Evolutionary conservation across 2,888 invertebrate genomes (phyloP).

Genomic region (Bembecia ichneumoniformis): DNA sequence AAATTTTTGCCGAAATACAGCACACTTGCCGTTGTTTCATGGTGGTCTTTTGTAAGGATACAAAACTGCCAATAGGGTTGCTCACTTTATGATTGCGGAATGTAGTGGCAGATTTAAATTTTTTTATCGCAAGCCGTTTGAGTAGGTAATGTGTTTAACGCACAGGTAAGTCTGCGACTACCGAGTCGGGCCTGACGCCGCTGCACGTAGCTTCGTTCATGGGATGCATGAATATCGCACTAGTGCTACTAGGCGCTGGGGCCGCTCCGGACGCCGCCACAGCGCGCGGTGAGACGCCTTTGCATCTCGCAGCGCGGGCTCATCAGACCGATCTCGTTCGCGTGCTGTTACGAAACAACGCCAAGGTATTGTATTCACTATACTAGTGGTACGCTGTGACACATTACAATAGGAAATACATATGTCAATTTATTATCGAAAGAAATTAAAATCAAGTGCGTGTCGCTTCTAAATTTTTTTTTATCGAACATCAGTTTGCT

Average conservation of each 20-base stretch:
- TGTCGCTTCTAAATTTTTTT: too few relatives aligned
- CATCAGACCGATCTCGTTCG: slow-evolving; percentile 95
- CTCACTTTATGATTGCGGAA: too few relatives aligned
- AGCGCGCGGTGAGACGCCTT: slow-evolving; percentile 90
- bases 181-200: slow-evolving; percentile 91
- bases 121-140: not conserved
- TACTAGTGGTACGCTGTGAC: too few relatives aligned
- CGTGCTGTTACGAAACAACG: slow-evolving; percentile 92
- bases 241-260: slow-evolving; percentile 66
- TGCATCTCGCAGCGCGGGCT: slow-evolving; percentile 91
- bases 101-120: too few relatives aligned
- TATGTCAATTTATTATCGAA: too few relatives aligned
- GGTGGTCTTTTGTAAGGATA: too few relatives aligned
- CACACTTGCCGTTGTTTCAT: too few relatives aligned
- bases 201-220: slow-evolving; percentile 98
- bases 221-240: slow-evolving; percentile 99
- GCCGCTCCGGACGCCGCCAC: slow-evolving; percentile 82
- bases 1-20: too few relatives aligned
- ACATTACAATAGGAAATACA: too few relatives aligned
- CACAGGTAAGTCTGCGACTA: slow-evolving; percentile 76
- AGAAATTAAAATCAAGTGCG: too few relatives aligned
- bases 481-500: too few relatives aligned
- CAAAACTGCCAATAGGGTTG: too few relatives aligned
- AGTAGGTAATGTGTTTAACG: not conserved
- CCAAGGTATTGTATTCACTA: slow-evolving; percentile 56